Evolutionary conservation across 2,113 vertebrate genomes (phyloP), one percentile per base, ranked within the genome.

Genomic region (Dasyprocta punctata): DNA sequence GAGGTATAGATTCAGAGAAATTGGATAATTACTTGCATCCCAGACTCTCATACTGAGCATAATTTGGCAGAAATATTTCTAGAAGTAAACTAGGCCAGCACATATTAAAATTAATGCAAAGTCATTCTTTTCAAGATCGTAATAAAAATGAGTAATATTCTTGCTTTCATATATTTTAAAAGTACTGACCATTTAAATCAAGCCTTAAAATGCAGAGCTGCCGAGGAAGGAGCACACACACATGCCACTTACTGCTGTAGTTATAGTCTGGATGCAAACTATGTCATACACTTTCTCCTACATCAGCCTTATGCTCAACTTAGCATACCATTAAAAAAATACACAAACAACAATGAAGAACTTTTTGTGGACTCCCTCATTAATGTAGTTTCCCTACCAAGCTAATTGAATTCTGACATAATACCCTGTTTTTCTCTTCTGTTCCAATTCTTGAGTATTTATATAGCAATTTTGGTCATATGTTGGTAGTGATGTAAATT

Each of bases 401-500:
- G 94, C 77, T 44, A 30, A 95, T 97, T 97, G 81, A 98, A 92
- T 90, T 97, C 97, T 98, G 98, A 98, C 98, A 98, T 97, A 93
- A 97, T 98, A 94, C 80, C 38, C 63, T 96, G 6, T 83, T 97
- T 97, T 89, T 97, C 84, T 97, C 92, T 82, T 97, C 65, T 95
- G 47, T 98, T 98, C 98, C 49, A 95, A 95, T 93, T 95, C 94
- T 96, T 96, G 86, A 97, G 96, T 98, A 97, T 98, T 98, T 97
- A 93, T 94, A 86, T 56, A 98, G 97, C 94, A 98, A 96, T 98
- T 98, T 98, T 98, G 98, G 98, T 97, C 97, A 98, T 98, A 96
- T 81, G 98, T 98, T 92, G 96, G 98, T 98, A 98, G 98, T 98
- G 98, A 99, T 98, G 98, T 97, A 98, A 94, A 94, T 96, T 97